Percentiles rank a stretch among this genome's conserved stretches.
phyloP scores from a whole-genome alignment of 2,797 vertebrate genomes.

The Cyprinodon diabolis region DNA sequence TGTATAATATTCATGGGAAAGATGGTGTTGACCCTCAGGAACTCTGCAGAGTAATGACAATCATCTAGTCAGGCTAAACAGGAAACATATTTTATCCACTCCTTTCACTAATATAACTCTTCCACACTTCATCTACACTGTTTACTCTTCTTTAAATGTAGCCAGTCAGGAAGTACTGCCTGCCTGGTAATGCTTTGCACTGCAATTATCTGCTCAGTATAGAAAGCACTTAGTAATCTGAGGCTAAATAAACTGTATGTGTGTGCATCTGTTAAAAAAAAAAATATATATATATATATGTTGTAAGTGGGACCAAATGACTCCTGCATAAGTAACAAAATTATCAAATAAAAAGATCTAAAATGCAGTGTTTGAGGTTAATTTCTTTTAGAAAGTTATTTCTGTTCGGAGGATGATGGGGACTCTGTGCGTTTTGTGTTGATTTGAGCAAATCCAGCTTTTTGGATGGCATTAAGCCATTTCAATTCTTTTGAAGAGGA shows the following conservation, averaged over 20 bases:
- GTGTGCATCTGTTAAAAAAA: conserved; percentile 18
- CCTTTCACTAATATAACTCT: background rate
- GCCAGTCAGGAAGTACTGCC: background rate
- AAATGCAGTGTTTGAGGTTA: conserved; percentile 34
- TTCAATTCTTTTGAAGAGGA: conserved; percentile 2
- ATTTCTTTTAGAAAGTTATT: conserved; percentile 5
- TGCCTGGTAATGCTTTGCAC: background rate
- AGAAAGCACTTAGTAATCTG: conserved; percentile 50
- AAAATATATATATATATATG: conserved; percentile 50
- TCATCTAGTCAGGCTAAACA: conserved; percentile 3
- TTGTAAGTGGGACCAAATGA: conserved; percentile 50
- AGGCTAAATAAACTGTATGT: conserved; percentile 24
- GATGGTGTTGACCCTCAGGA: background rate
- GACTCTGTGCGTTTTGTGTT: conserved; percentile 10
- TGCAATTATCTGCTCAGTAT: conserved; percentile 54
- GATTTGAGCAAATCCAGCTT: background rate
- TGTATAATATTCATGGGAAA: background rate
- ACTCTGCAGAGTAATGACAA: background rate
- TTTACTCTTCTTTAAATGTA: conserved; percentile 27
- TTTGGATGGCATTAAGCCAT: background rate
- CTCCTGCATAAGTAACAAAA: conserved; percentile 42
- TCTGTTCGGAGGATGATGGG: conserved; percentile 16
- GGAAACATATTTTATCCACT: conserved; percentile 2
- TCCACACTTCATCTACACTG: background rate
- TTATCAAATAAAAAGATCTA: conserved; percentile 63